Percentiles rank a stretch among this genome's conserved stretches.
These are phyloP conservation scores for Bucorvus abyssinicus DNA, from an alignment of 2,797 vertebrate genomes.

Conservation along the genomic window DNA sequence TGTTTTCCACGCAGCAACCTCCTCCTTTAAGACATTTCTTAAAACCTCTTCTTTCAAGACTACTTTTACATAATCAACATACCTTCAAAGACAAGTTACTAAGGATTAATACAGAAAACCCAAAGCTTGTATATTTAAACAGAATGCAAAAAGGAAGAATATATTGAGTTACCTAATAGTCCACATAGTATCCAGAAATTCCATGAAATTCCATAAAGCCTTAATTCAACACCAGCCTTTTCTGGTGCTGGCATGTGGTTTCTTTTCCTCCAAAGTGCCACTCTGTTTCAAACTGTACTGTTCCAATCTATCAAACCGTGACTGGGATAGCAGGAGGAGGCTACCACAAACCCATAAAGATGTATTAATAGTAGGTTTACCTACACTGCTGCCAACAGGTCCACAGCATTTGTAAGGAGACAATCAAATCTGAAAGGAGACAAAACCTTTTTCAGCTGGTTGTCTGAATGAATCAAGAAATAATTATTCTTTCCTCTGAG, in stretches of 20 bases:
- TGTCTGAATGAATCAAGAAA: neutral
- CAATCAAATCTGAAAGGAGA: neutral
- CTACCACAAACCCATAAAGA: neutral
- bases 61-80: neutral
- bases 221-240: neutral
- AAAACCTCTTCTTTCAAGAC: neutral
- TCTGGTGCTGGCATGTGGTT: neutral
- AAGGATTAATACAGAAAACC: neutral
- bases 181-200: neutral
- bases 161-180: neutral
- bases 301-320: neutral
- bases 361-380: neutral
- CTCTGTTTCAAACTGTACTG: neutral
- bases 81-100: neutral
- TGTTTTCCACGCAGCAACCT: neutral
- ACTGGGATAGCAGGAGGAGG: neutral
- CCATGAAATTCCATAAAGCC: neutral
- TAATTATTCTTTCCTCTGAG: neutral
- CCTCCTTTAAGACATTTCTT: neutral
- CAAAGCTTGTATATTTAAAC: neutral
- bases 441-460: neutral
- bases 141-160: neutral
- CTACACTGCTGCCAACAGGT: neutral
- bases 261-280: neutral
- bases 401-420: neutral